Evolutionary conservation across 1,140 invertebrate genomes (phyloP).

Genomic region (Anoplolepis gracilipes): DNA sequence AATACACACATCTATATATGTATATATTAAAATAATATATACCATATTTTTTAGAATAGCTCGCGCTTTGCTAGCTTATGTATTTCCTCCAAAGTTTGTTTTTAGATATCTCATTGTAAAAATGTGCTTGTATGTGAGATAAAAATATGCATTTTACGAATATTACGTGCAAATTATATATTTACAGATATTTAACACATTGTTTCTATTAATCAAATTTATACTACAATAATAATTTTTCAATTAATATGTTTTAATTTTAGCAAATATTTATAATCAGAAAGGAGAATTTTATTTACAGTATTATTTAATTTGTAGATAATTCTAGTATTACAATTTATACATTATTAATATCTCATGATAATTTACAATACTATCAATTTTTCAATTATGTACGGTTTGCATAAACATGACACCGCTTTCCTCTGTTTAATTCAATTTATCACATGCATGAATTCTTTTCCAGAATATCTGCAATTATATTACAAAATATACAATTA

Average conservation of each 20-base stretch:
- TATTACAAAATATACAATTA: not conserved
- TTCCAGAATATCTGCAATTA: constrained; percentile 1
- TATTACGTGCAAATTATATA: not conserved
- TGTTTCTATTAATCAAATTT: not conserved
- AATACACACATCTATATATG: no score
- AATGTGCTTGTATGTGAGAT: not conserved
- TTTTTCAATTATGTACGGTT: not conserved
- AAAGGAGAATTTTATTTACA: not conserved
- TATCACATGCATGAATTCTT: constrained; percentile 3
- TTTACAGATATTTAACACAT: not conserved
- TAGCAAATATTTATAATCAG: not conserved
- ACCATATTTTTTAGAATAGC: constrained; percentile 22
- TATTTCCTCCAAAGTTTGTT: constrained; percentile 15
- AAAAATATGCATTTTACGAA: constrained; percentile 11
- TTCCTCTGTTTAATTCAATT: not conserved
- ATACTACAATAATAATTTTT: no score
- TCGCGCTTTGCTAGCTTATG: constrained; percentile 9
- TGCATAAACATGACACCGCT: not conserved
- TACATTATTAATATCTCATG: no score
- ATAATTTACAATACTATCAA: not conserved
- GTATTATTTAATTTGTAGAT: not conserved
- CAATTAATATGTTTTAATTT: not conserved
- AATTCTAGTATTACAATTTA: not conserved
- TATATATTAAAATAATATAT: constrained; percentile 17
- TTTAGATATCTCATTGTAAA: not conserved